Evolutionary conservation across 2,888 invertebrate genomes (phyloP).

Genomic region (Metopia argyrocephala): DNA sequence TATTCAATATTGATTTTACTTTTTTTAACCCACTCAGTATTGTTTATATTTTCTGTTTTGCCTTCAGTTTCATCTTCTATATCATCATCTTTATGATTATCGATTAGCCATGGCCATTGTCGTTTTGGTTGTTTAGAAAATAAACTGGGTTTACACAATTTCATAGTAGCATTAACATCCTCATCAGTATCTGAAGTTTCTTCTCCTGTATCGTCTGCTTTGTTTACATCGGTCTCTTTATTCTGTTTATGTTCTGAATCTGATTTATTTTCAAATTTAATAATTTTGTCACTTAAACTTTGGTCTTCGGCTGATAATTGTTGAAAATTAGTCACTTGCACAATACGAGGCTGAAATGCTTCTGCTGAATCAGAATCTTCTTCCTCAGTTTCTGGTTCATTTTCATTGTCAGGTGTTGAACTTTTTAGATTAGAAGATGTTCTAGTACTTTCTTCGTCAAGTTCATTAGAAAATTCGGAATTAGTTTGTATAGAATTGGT

Average conservation of each 20-base stretch:
- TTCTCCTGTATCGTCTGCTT: conserved; percentile 46
- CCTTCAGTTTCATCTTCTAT: conserved; percentile 42
- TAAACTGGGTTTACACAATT: conserved; percentile 74
- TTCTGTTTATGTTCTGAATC: conserved; percentile 58
- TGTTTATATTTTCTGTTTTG: conserved; percentile 29
- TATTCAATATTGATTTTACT: background rate
- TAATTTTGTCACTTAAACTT: conserved; percentile 37
- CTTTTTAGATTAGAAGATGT: background rate
- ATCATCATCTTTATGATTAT: conserved; percentile 59
- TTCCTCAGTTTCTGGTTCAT: conserved; percentile 52
- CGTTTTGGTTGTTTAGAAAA: conserved; percentile 76
- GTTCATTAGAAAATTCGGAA: conserved; percentile 39
- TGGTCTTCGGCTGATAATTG: conserved; percentile 38
- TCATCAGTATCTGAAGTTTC: conserved; percentile 19
- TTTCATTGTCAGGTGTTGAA: background rate
- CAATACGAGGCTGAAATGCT: conserved; percentile 75
- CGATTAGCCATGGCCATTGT: conserved; percentile 79
- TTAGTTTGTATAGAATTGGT: conserved; percentile 42
- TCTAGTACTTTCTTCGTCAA: conserved; percentile 40
- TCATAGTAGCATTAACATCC: conserved; percentile 51
- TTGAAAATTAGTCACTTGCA: conserved; percentile 77
- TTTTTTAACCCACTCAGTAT: conserved; percentile 31
- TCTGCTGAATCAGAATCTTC: conserved; percentile 63
- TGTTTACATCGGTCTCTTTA: conserved; percentile 7
- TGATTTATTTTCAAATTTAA: conserved; percentile 67